Percentiles rank a stretch among this genome's conserved stretches.
Conservation (phyloP, 2,113 vertebrate genomes). For the Tyrannus savana region DNA sequence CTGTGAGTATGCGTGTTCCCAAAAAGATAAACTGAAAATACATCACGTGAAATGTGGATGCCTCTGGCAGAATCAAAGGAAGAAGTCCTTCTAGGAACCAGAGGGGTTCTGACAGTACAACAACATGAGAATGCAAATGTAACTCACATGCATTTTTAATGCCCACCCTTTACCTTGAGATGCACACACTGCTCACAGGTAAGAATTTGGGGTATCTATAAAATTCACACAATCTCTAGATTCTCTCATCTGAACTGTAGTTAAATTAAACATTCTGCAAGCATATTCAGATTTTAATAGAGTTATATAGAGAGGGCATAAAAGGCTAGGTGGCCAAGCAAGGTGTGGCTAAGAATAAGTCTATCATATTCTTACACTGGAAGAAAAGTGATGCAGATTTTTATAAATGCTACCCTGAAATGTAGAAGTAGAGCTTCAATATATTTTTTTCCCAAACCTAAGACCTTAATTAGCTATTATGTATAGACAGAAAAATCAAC, state of each 20-base stretch:
- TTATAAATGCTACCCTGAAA: not conserved
- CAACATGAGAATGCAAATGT: not conserved
- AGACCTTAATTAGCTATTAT: not conserved
- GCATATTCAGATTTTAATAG: not conserved
- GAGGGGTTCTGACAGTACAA: not conserved
- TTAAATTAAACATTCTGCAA: not conserved
- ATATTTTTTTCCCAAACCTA: not conserved
- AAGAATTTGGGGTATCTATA: not conserved
- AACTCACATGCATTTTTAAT: not conserved
- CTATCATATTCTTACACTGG: not conserved
- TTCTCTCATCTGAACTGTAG: not conserved
- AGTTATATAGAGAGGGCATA: not conserved
- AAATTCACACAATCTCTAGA: not conserved
- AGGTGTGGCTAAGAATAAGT: not conserved
- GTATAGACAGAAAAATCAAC: not conserved
- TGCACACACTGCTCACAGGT: not conserved
- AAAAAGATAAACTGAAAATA: constrained; percentile 20
- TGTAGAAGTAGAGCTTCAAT: not conserved
- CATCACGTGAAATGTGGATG: not conserved
- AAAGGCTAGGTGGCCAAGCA: not conserved
- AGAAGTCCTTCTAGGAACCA: not conserved
- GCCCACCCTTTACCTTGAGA: not conserved
- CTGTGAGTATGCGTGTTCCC: not conserved
- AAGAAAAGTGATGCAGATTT: not conserved
- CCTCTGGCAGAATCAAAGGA: not conserved